phyloP scores from a whole-genome alignment of 2,113 vertebrate species.

The Strix uralensis region DNA sequence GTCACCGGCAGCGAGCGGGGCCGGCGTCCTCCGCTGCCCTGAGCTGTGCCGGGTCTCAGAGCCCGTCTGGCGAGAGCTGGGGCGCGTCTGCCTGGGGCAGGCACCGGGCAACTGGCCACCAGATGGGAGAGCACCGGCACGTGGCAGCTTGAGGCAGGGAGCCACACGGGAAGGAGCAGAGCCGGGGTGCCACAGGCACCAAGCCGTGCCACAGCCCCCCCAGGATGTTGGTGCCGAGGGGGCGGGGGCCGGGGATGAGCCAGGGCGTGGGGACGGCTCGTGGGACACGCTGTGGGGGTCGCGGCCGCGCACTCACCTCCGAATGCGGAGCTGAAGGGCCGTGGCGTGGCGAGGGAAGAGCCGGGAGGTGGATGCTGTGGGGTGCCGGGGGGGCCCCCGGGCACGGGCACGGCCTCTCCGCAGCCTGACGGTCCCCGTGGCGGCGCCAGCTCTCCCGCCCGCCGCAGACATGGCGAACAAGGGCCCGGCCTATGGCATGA shows the following conservation, averaged over 20 bases:
- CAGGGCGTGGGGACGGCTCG: rapidly evolving
- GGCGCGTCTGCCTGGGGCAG: not conserved
- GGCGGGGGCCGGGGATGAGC: not conserved
- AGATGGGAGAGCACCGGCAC: not conserved
- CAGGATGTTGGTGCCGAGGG: rapidly evolving
- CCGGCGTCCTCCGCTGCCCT: rapidly evolving
- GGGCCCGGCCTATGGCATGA: constrained; percentile 94
- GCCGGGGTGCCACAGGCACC: not conserved
- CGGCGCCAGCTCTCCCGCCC: constrained; percentile 22
- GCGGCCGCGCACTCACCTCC: not conserved
- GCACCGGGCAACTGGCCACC: rapidly evolving
- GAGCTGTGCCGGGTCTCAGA: not conserved
- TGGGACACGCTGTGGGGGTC: not conserved
- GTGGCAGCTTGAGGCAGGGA: not conserved
- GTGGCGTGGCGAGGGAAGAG: rapidly evolving
- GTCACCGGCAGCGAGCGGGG: rapidly evolving
- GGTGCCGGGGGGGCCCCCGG: rapidly evolving
- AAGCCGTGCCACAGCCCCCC: not conserved
- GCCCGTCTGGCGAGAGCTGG: rapidly evolving
- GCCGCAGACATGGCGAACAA: constrained; percentile 90
- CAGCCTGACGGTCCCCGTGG: not conserved
- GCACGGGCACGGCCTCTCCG: rapidly evolving
- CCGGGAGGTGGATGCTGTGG: not conserved
- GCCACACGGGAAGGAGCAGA: rapidly evolving
- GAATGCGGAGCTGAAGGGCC: not conserved